phyloP scores from a whole-genome alignment of 2,113 vertebrate species.

The Gavialis gangeticus region DNA sequence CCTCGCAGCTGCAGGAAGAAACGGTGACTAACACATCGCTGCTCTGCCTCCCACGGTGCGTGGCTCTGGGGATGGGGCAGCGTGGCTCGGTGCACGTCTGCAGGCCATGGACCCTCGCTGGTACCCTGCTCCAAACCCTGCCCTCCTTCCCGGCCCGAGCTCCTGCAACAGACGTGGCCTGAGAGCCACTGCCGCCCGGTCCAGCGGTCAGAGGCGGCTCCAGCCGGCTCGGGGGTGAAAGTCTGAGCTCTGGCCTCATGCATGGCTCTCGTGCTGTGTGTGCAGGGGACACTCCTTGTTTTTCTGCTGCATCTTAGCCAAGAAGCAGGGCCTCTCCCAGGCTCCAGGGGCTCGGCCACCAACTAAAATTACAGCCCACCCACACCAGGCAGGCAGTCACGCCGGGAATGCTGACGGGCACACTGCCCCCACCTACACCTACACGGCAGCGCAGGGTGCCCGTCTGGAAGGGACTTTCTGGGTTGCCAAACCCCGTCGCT shows the following conservation, averaged over 20 bases:
- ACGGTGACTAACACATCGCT: background rate
- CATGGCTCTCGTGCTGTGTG: background rate
- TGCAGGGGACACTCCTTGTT: background rate
- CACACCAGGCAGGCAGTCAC: background rate
- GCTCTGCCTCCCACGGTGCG: background rate
- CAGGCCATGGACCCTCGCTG: background rate
- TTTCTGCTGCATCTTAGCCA: background rate
- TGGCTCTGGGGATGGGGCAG: background rate
- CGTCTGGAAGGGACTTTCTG: too few relatives aligned
- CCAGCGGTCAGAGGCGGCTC: background rate
- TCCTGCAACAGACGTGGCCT: background rate
- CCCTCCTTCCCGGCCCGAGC: background rate
- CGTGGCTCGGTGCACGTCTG: background rate
- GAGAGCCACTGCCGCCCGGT: background rate
- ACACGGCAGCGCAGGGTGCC: background rate
- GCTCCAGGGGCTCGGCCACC: background rate
- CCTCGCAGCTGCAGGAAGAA: background rate
- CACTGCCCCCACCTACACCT: background rate
- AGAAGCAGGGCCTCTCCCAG: background rate
- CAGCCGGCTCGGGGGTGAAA: background rate
- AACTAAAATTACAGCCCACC: background rate
- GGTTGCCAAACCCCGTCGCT: too few relatives aligned
- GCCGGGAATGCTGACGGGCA: background rate
- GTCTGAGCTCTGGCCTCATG: background rate
- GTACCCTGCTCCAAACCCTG: background rate